Conservation (phyloP, 2,888 invertebrate species). For the Invenusta paracnida region DNA sequence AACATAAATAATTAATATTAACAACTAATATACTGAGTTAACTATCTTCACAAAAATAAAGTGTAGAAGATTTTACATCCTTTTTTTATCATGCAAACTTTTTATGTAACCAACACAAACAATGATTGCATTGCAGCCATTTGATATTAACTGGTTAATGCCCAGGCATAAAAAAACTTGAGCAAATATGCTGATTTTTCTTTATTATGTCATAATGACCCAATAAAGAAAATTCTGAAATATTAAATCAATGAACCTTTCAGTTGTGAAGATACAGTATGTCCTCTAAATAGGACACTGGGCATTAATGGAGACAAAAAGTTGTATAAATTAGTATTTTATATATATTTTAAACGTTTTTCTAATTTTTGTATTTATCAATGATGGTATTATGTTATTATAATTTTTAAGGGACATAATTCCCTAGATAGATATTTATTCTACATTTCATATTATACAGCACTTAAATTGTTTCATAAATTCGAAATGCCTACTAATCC, state of each 20-base stretch:
- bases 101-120: too few species aligned
- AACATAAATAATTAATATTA: too few species aligned
- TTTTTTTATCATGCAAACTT: too few species aligned
- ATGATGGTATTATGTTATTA: slow-evolving; percentile 3
- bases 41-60: too few species aligned
- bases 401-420: slow-evolving; percentile 11
- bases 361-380: slow-evolving; percentile 2
- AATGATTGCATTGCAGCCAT: too few species aligned
- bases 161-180: background rate
- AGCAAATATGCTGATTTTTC: background rate
- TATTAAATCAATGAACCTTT: background rate
- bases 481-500: slow-evolving; percentile 12
- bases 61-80: too few species aligned
- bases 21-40: too few species aligned
- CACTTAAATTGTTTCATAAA: slow-evolving; percentile 22
- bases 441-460: slow-evolving; percentile 22
- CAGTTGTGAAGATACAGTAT: background rate
- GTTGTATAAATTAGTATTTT: slow-evolving; percentile 21
- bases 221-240: background rate
- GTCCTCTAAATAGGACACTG: slow-evolving; percentile 22
- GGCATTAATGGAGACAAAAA: slow-evolving; percentile 4
- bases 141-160: too few species aligned
- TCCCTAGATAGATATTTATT: slow-evolving; percentile 25
- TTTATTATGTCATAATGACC: background rate
- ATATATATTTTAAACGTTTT: slow-evolving; percentile 23